These are phyloP conservation scores for Danio tinwini DNA, from an alignment of 2,797 vertebrate species.

Conservation along the genomic window DNA sequence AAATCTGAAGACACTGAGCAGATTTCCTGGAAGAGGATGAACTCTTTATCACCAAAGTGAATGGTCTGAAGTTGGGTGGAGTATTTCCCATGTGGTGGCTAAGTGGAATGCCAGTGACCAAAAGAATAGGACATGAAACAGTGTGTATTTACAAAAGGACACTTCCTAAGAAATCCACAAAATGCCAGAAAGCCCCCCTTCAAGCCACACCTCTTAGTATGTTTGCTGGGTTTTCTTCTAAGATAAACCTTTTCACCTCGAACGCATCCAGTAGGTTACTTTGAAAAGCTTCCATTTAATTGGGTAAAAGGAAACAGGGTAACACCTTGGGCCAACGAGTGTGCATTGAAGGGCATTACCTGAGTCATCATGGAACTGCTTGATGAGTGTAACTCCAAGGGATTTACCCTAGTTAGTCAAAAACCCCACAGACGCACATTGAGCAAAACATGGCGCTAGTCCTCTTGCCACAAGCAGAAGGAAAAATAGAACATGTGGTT, in stretches of 20 bases:
- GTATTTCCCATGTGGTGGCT: slow-evolving; percentile 24
- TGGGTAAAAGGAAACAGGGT: not conserved
- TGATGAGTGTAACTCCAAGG: not conserved
- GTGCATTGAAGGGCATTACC: not conserved
- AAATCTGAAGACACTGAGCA: slow-evolving; percentile 5
- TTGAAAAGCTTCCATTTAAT: not conserved
- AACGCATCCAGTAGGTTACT: not conserved
- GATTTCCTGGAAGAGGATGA: slow-evolving; percentile 17
- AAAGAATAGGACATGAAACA: slow-evolving; percentile 28
- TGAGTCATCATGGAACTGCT: slow-evolving; percentile 13
- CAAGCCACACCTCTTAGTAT: too few relatives aligned
- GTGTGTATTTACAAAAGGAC: not conserved
- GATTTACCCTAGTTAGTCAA: slow-evolving; percentile 14
- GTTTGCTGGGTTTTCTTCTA: not conserved
- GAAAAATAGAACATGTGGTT: not conserved
- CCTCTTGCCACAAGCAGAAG: not conserved
- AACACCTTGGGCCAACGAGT: not conserved
- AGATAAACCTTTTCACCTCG: not conserved
- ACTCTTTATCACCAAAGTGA: slow-evolving; percentile 15
- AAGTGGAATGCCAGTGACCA: not conserved
- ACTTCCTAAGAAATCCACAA: not conserved
- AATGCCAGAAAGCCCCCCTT: not conserved
- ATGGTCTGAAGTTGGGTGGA: slow-evolving; percentile 5
- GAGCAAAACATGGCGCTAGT: not conserved
- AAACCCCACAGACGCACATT: not conserved